These are phyloP conservation scores for Bucco capensis DNA, from an alignment of 2,113 vertebrate genomes.

Conservation along the genomic window DNA sequence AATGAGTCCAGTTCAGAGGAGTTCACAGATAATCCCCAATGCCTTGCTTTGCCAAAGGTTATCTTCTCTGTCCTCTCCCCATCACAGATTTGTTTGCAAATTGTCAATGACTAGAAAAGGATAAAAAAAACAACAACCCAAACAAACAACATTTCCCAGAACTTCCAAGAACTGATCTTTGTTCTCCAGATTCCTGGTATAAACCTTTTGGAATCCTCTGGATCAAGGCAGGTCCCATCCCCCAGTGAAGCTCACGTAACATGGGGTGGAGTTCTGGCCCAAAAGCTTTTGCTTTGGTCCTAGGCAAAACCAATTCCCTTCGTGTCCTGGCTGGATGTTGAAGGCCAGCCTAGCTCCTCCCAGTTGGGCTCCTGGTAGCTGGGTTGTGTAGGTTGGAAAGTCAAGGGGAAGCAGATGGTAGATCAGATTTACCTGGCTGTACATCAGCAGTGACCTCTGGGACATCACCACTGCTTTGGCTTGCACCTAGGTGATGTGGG, in stretches of 20 bases:
- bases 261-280: background rate
- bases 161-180: background rate
- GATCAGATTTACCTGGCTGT: background rate
- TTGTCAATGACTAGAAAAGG: background rate
- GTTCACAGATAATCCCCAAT: background rate
- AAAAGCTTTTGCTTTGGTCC: background rate
- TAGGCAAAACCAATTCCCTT: background rate
- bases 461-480: background rate
- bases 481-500: background rate
- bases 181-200: background rate
- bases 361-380: background rate
- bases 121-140: too few relatives aligned
- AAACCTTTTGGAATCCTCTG: background rate
- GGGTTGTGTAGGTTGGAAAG: background rate
- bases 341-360: background rate
- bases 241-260: background rate
- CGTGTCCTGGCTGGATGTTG: background rate
- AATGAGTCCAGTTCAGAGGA: background rate
- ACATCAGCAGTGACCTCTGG: background rate
- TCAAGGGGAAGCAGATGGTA: background rate
- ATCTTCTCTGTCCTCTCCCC: background rate
- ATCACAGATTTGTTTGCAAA: background rate
- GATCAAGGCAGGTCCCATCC: background rate
- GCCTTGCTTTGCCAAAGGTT: background rate
- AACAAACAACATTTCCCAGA: background rate